Conservation (phyloP, 1,140 invertebrate species). For the Paracyclopina nana region DNA sequence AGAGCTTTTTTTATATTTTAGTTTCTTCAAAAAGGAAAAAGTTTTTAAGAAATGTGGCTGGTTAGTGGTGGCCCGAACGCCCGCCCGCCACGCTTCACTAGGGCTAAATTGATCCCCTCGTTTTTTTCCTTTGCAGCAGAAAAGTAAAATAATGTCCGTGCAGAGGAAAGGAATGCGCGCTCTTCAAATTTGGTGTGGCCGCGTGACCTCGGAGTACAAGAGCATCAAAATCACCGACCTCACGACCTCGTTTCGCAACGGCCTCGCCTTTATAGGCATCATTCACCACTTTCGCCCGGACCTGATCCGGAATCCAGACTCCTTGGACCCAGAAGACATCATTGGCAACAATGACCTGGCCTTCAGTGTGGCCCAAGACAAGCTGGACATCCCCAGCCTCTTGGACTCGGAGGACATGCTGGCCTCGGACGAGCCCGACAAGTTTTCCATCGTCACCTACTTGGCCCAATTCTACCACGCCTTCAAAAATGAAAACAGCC, state of each 20-base stretch:
- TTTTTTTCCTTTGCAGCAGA: too few species aligned
- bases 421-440: slow-evolving; percentile 62
- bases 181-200: slow-evolving; percentile 65
- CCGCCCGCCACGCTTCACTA: too few species aligned
- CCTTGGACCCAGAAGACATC: slow-evolving; percentile 60
- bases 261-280: slow-evolving; percentile 78
- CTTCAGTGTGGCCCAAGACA: slow-evolving; percentile 64
- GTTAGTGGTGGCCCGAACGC: too few species aligned
- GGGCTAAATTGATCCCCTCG: too few species aligned
- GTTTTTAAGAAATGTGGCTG: too few species aligned
- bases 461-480: slow-evolving; percentile 66
- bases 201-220: slow-evolving; percentile 64
- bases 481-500: slow-evolving; percentile 9
- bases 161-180: slow-evolving; percentile 48
- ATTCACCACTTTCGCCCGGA: slow-evolving; percentile 88
- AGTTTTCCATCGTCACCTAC: slow-evolving; percentile 76
- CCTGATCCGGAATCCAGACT: slow-evolving; percentile 79
- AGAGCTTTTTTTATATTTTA: too few species aligned
- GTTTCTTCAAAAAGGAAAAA: too few species aligned
- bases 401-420: slow-evolving; percentile 88
- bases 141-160: too few species aligned
- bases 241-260: slow-evolving; percentile 79
- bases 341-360: slow-evolving; percentile 78
- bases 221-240: slow-evolving; percentile 72
- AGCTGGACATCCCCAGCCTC: slow-evolving; percentile 73